Percentiles rank a stretch among this genome's conserved stretches.
phyloP scores from a whole-genome alignment of 23 tunicate genomes.

The Botrylloides violaceus region DNA sequence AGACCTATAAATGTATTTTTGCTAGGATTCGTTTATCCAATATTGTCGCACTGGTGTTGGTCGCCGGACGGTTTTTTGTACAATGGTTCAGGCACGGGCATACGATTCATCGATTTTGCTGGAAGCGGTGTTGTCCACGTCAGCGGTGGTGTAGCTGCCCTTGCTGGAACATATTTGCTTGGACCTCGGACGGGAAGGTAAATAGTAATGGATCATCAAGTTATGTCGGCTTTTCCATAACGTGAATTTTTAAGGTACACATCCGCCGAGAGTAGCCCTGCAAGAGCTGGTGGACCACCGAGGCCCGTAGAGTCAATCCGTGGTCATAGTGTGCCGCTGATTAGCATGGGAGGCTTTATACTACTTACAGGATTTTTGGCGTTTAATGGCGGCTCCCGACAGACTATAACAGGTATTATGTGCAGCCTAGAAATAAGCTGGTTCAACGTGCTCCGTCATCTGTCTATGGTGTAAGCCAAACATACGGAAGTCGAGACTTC shows the following conservation, averaged over 20 bases:
- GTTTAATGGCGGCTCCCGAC: constrained; percentile 91
- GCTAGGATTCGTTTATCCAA: constrained; percentile 90
- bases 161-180: constrained; percentile 45
- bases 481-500: no score
- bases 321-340: constrained; percentile 38
- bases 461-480: no score
- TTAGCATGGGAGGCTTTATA: constrained; percentile 67
- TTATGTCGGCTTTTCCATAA: neutral
- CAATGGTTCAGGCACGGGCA: constrained; percentile 47
- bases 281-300: neutral
- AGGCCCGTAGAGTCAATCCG: no score
- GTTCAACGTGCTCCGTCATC: no score
- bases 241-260: neutral
- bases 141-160: constrained; percentile 79
- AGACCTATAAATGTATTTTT: no score
- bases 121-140: constrained; percentile 92
- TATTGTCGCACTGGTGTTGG: constrained; percentile 97
- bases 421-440: neutral
- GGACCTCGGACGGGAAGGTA: constrained; percentile 56
- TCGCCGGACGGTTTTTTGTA: constrained; percentile 70
- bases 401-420: constrained; percentile 35
- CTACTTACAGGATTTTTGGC: constrained; percentile 83
- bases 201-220: neutral
- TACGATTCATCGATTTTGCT: constrained; percentile 67
- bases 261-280: neutral